A percentile compares a stretch with the other conserved stretches of the same genome.
phyloP scores from a whole-genome alignment of 2,797 vertebrate species.

The Carapus acus region DNA sequence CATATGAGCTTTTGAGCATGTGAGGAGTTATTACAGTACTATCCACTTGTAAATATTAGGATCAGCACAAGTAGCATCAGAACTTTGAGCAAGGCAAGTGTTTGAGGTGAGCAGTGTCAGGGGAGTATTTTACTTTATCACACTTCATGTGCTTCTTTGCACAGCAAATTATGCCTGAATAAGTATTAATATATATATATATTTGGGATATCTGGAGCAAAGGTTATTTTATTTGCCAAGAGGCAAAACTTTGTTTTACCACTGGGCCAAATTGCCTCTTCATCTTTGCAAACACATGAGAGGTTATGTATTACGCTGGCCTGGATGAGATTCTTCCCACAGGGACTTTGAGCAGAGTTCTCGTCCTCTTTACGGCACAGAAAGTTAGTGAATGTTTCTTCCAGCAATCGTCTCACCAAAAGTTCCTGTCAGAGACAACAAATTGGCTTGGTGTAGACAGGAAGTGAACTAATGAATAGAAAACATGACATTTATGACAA shows the following conservation, averaged over 20 bases:
- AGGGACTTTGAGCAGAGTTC: conserved; percentile 54
- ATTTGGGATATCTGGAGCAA: conserved; percentile 27
- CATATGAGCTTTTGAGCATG: background rate
- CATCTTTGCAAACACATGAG: conserved; percentile 58
- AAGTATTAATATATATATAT: conserved; percentile 40
- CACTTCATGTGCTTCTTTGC: conserved; percentile 18
- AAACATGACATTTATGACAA: conserved; percentile 43
- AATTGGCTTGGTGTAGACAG: conserved; percentile 38
- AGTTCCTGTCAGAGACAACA: conserved; percentile 48
- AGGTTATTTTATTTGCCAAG: conserved; percentile 38
- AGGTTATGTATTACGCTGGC: conserved; percentile 59
- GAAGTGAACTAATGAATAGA: conserved; percentile 51
- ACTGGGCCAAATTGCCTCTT: conserved; percentile 42
- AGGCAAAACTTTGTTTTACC: conserved; percentile 37
- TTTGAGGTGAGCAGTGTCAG: conserved; percentile 9
- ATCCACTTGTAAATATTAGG: conserved; percentile 13
- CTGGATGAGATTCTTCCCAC: conserved; percentile 71
- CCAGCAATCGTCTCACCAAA: conserved; percentile 32
- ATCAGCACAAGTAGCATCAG: conserved; percentile 11
- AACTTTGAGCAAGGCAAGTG: conserved; percentile 16
- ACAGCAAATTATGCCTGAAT: conserved; percentile 30
- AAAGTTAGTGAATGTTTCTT: conserved; percentile 63
- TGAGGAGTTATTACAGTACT: conserved; percentile 9
- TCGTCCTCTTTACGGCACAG: conserved; percentile 62
- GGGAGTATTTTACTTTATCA: conserved; percentile 7